Evolutionary conservation across 2,888 invertebrate genomes (phyloP), one percentile per base, ranked within the genome.

Genomic region (Seira ritae): DNA sequence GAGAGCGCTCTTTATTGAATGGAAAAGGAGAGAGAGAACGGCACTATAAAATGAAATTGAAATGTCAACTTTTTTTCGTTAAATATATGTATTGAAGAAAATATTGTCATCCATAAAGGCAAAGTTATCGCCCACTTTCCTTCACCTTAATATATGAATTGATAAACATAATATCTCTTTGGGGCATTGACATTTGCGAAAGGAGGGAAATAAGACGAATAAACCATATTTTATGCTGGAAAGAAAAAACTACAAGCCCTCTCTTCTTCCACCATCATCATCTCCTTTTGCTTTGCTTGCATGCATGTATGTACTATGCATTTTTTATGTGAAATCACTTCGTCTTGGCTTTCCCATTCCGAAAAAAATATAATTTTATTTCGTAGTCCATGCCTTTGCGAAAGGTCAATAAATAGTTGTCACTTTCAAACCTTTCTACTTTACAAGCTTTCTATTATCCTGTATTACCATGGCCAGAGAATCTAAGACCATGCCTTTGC

Each of bases 321-420:
- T n/a, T n/a, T 15, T 46, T 20, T 22, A 15, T 23, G 42, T 17
- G 22, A 19, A 55, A 72, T 60, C 60, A 60, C 12, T 42, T 6
- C 46, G 8, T 42, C 46, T 12, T 42, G 8, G 8, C 12, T 42
- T 12, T 42, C 12, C 71, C 78, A 60, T 69, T 77, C 62, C n/a
- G 0, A 50, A 72, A 66, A 72, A 72, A 23, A 68, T 80, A 74
- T 73, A 74, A 71, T 60, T 80, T 74, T 74, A 15, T 74, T 37
- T 31, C 15, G n/a, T n/a, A n/a, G n/a, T n/a, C n/a, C 73, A 74
- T 23, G 60, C 60, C 37, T 19, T n/a, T n/a, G n/a, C 66, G 73
- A 80, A 80, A 74, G 80, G 80, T 80, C 73, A 80, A 80, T 80
- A 80, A 80, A 80, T 80, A 80, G 80, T 80, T 80, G 80, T 80